Percentiles rank a stretch among this genome's conserved stretches.
Conservation (phyloP, 1,140 invertebrate genomes). For the Mycetomoellerius zeteki region DNA sequence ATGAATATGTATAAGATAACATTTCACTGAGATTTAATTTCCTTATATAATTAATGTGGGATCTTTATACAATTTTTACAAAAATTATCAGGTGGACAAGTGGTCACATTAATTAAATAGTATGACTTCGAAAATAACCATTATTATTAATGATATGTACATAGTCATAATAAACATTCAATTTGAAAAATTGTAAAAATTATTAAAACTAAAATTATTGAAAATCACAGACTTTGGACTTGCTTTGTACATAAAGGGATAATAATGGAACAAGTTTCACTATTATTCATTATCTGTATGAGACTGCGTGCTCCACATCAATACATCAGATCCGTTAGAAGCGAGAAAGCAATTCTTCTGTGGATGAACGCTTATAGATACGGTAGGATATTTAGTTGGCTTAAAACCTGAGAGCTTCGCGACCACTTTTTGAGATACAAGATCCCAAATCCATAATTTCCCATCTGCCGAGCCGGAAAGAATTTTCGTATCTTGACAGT, state of each 20-base stretch:
- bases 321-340: conserved; percentile 89
- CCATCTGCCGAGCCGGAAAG: conserved; percentile 96
- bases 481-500: conserved; percentile 93
- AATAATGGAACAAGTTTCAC: not conserved
- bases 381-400: conserved; percentile 78
- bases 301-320: conserved; percentile 87
- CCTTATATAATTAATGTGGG: too few species aligned
- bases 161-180: not conserved
- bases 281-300: conserved; percentile 8
- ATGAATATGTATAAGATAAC: not conserved
- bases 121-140: not conserved
- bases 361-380: conserved; percentile 91
- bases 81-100: not conserved
- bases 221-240: conserved; percentile 8
- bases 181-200: conserved; percentile 10
- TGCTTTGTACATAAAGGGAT: not conserved
- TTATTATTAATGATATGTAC: not conserved
- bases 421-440: conserved; percentile 91
- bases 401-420: conserved; percentile 86
- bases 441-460: conserved; percentile 95
- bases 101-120: not conserved
- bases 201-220: not conserved
- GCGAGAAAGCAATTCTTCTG: conserved; percentile 90
- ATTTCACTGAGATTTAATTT: too few species aligned
- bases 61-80: not conserved